phyloP scores from a whole-genome alignment of 2,888 invertebrate species.

The Sesia bembeciformis region DNA sequence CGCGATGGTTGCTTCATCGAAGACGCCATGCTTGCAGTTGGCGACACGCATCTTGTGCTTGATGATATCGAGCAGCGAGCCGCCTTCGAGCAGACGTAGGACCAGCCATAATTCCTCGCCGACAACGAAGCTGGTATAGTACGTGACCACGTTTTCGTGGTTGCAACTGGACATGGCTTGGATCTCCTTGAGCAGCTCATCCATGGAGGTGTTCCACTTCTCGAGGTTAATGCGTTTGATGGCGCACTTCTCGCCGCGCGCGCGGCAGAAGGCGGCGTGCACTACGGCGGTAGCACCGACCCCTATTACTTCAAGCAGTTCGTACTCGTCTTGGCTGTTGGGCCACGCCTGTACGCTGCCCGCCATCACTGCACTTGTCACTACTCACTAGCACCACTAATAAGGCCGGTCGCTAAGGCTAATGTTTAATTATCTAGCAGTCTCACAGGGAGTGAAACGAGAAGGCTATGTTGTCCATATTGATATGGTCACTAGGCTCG shows the following conservation, averaged over 20 bases:
- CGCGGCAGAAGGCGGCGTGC: slow-evolving; percentile 95
- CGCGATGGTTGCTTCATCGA: slow-evolving; percentile 98
- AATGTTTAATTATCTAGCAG: not conserved
- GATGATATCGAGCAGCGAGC: slow-evolving; percentile 91
- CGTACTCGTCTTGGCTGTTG: slow-evolving; percentile 95
- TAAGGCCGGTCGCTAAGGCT: slow-evolving; percentile 47
- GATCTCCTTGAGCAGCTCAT: slow-evolving; percentile 92
- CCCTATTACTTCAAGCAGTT: slow-evolving; percentile 94
- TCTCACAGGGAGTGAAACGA: slow-evolving; percentile 13
- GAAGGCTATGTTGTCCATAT: slow-evolving; percentile 44
- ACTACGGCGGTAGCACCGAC: slow-evolving; percentile 99
- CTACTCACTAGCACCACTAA: slow-evolving; percentile 27
- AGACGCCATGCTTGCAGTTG: slow-evolving; percentile 96
- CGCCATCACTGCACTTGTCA: slow-evolving; percentile 27
- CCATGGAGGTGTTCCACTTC: slow-evolving; percentile 99
- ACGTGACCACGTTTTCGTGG: slow-evolving; percentile 99
- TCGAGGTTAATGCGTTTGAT: slow-evolving; percentile 99
- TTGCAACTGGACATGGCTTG: slow-evolving; percentile 99
- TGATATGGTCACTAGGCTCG: slow-evolving; percentile 45
- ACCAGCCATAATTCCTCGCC: slow-evolving; percentile 98
- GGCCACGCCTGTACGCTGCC: slow-evolving; percentile 81
- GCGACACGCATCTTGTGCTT: slow-evolving; percentile 95
- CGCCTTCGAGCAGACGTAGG: slow-evolving; percentile 96
- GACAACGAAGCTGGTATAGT: slow-evolving; percentile 99
- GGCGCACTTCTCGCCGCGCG: slow-evolving; percentile 97